Conservation (phyloP, 2,113 vertebrate genomes). For the Osmerus mordax region DNA sequence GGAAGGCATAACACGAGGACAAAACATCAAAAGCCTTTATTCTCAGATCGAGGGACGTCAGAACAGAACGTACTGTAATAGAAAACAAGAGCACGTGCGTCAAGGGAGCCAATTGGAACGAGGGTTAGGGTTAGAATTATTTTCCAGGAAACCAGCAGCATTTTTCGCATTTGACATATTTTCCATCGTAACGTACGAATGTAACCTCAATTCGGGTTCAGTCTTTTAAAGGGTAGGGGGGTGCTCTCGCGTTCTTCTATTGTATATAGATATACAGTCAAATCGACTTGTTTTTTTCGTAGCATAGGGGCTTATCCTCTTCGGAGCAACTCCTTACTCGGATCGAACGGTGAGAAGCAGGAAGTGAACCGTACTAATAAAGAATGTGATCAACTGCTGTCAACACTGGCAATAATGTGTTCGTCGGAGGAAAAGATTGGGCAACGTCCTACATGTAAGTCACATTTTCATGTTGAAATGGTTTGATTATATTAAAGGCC, state of each 20-base stretch:
- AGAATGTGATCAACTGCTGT: slow-evolving; percentile 42
- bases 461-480: too few species aligned
- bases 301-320: neutral
- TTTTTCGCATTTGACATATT: neutral
- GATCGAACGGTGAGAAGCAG: neutral
- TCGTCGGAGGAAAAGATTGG: slow-evolving; percentile 51
- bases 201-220: neutral
- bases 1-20: too few species aligned
- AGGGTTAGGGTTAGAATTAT: slow-evolving; percentile 12
- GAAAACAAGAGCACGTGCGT: slow-evolving; percentile 37
- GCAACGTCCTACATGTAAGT: slow-evolving; percentile 46
- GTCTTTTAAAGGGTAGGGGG: neutral
- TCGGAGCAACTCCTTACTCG: too few species aligned
- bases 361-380: slow-evolving; percentile 12
- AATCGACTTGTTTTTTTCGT: neutral
- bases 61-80: slow-evolving; percentile 39
- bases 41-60: too few species aligned
- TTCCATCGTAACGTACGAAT: too few species aligned
- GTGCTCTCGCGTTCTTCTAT: neutral
- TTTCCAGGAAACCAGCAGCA: slow-evolving; percentile 31
- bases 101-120: slow-evolving; percentile 11
- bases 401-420: slow-evolving; percentile 49
- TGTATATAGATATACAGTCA: neutral
- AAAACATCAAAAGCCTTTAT: too few species aligned
- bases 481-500: too few species aligned